phyloP scores from a whole-genome alignment of 2,888 invertebrate genomes.

The Drosophila diplacantha region DNA sequence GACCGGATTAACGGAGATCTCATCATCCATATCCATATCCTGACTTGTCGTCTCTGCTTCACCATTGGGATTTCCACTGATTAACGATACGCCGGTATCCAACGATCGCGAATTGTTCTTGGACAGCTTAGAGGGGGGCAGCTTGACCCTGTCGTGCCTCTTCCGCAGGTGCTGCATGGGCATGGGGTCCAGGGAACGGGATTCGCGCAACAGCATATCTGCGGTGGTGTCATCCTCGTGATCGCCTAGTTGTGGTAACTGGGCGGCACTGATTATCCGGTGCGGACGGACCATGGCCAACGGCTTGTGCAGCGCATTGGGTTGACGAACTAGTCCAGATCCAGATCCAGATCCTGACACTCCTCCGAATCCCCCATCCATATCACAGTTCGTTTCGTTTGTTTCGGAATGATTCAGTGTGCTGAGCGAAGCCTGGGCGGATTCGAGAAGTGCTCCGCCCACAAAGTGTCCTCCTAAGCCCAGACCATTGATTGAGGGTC shows the following conservation, averaged over 20 bases:
- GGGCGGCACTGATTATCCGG: constrained; percentile 79
- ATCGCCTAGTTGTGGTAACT: constrained; percentile 44
- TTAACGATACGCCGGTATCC: constrained; percentile 73
- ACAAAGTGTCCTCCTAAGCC: constrained; percentile 49
- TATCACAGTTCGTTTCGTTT: constrained; percentile 78
- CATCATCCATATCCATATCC: constrained; percentile 45
- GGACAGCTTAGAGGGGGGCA: constrained; percentile 73
- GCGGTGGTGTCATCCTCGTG: constrained; percentile 51
- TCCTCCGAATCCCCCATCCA: constrained; percentile 52
- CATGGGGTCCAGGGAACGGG: constrained; percentile 83
- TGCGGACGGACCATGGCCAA: constrained; percentile 78
- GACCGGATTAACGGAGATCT: constrained; percentile 51
- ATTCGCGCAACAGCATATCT: constrained; percentile 79
- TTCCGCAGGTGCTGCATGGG: constrained; percentile 77
- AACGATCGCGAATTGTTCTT: constrained; percentile 77
- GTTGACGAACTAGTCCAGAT: constrained; percentile 57
- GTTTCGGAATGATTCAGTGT: constrained; percentile 78
- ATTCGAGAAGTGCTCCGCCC: constrained; percentile 65
- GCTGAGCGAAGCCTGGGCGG: constrained; percentile 72
- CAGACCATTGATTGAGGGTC: constrained; percentile 76
- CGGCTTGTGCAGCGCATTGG: constrained; percentile 73
- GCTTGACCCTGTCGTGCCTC: constrained; percentile 67
- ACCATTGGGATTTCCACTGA: constrained; percentile 69
- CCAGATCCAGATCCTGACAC: constrained; percentile 29
- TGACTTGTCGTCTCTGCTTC: constrained; percentile 29